phyloP scores from a whole-genome alignment of 2,797 vertebrate species.

The Spinus olivaceus region DNA sequence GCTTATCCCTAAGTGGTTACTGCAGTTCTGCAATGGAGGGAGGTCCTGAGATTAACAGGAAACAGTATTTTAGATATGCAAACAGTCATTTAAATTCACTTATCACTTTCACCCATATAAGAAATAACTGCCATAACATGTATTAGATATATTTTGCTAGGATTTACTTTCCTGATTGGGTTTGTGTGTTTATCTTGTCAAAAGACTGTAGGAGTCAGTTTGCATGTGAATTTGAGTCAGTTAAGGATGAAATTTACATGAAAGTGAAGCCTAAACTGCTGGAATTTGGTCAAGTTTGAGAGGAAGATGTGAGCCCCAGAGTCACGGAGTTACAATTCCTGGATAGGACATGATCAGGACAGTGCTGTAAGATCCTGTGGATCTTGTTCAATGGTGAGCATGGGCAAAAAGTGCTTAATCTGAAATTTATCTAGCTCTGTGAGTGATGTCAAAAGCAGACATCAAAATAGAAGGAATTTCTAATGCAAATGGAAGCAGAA shows the following conservation, averaged over 20 bases:
- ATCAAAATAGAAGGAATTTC: neutral
- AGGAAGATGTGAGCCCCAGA: no score
- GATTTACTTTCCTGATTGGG: neutral
- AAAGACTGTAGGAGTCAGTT: neutral
- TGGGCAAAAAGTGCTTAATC: neutral
- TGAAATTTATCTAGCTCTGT: neutral
- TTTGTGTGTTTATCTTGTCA: neutral
- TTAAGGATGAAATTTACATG: neutral
- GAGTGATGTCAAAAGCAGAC: neutral
- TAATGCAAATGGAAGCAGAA: neutral
- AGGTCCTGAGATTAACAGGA: neutral
- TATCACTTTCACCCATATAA: neutral
- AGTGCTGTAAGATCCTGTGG: neutral
- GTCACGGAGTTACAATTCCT: neutral
- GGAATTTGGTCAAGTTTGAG: neutral
- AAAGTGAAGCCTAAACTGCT: neutral
- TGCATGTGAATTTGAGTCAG: neutral
- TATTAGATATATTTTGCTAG: rapidly evolving
- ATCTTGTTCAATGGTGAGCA: neutral
- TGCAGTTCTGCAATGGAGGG: neutral
- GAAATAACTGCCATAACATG: neutral
- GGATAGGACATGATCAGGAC: neutral
- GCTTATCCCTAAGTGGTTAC: neutral
- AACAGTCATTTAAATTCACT: neutral
- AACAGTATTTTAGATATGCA: neutral